Conservation (phyloP, 2,797 vertebrate genomes). For the Diglossa cyanea region DNA sequence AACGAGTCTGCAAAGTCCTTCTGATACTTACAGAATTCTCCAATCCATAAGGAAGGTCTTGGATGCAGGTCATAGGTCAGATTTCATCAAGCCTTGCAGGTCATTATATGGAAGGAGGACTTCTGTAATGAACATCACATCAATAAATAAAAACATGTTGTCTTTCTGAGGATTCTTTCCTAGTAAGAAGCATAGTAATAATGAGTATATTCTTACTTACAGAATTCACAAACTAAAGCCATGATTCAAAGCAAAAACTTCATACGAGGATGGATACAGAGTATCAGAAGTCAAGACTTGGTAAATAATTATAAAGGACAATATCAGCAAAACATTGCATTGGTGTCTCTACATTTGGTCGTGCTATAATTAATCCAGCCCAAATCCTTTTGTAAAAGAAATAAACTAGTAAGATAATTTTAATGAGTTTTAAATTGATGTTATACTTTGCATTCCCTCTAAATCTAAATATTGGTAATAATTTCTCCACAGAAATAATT, state of each 20-base stretch:
- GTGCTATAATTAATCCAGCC: slow-evolving; percentile 18
- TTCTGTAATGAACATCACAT: background rate
- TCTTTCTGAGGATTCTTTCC: background rate
- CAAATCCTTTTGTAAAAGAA: slow-evolving; percentile 42
- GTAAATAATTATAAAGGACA: background rate
- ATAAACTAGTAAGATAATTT: slow-evolving; percentile 8
- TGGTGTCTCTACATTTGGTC: background rate
- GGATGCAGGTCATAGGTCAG: accelerated
- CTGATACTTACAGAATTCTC: background rate
- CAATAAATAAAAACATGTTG: background rate
- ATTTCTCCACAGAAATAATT: background rate
- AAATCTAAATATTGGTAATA: slow-evolving; percentile 2
- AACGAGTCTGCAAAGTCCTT: accelerated
- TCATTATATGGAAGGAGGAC: background rate
- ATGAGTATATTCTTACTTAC: background rate
- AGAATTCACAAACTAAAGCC: background rate
- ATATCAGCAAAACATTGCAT: background rate
- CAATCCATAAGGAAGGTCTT: accelerated
- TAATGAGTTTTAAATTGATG: slow-evolving; percentile 38
- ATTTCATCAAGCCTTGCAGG: background rate
- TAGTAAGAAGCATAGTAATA: accelerated
- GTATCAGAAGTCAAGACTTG: background rate
- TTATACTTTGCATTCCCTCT: background rate
- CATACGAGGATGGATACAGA: background rate
- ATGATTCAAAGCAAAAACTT: background rate